phyloP scores from a whole-genome alignment of 2,888 invertebrate species.

The Neoascia interrupta region DNA sequence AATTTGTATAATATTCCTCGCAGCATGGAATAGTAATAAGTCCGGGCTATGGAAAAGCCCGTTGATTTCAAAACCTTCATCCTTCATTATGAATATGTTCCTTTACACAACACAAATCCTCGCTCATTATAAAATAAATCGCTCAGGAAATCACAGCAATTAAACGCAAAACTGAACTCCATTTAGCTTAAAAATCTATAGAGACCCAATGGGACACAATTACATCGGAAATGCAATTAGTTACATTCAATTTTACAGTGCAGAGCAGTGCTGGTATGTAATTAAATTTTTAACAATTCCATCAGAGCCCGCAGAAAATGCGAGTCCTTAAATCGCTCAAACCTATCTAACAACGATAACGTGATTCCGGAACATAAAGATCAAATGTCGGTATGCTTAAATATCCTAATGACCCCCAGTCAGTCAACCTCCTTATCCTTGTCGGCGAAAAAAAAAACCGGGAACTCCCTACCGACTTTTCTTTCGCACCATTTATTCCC shows the following conservation, averaged over 20 bases:
- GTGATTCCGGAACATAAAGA: slow-evolving; percentile 52
- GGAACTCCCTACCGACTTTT: slow-evolving; percentile 1
- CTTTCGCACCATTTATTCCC: slow-evolving; percentile 31
- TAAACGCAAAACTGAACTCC: neutral
- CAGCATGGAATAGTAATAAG: too few relatives aligned
- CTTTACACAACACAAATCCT: too few relatives aligned
- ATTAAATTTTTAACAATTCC: slow-evolving; percentile 38
- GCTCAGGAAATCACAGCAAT: neutral
- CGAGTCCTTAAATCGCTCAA: slow-evolving; percentile 4
- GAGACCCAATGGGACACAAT: neutral
- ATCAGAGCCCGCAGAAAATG: slow-evolving; percentile 18
- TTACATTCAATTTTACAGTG: slow-evolving; percentile 24
- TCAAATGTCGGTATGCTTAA: slow-evolving; percentile 33
- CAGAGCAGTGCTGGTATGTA: too few relatives aligned
- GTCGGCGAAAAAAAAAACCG: neutral
- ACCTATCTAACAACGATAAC: too few relatives aligned
- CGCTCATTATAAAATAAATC: neutral
- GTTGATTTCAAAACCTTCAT: too few relatives aligned
- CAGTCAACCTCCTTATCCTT: slow-evolving; percentile 30
- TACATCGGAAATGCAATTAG: slow-evolving; percentile 36
- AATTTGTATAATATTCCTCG: too few relatives aligned
- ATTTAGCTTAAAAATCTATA: too few relatives aligned
- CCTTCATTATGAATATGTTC: too few relatives aligned
- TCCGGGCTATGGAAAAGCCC: too few relatives aligned
- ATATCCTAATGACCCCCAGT: slow-evolving; percentile 47